Base-by-base conservation (phyloP, 2,797 vertebrate genomes). In the Lagocephalus sceleratus region DNA sequence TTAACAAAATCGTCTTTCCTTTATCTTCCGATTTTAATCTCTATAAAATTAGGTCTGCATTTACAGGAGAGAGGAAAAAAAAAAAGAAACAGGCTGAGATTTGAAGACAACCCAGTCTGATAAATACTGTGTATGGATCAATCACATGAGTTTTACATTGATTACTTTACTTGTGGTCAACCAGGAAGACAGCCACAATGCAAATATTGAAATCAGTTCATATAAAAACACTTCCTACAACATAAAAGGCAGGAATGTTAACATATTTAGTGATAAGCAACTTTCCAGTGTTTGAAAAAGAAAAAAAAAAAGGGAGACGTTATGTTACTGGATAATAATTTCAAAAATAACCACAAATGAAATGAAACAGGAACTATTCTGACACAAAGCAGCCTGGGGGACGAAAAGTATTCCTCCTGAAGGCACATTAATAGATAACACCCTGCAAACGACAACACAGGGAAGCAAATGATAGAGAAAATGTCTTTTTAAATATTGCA, bases 401-500 rank as follows among this genome's bases (percentile, higher is more conserved):
- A 48, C 56, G 19, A 44, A 59, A 60, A 25, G 70, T 76, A 77
- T 85, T 85, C 86, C 59, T 60, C 80, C 58, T 75, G 83, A 91
- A 92, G 90, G 90, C 90, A 92, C 88, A 79, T 84, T 73, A 68
- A 83, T 80, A 71, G 70, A 66, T 74, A 71, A 78, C 62, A 64
- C 54, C 42, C 57, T 47, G 48, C 63, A 76, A 77, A 76, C 60
- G 60, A 52, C n/a, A 63, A 60, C 54, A 50, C 8, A 35, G 51
- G n/a, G 50, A 46, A 66, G 56, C 41, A 66, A 39, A 26, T 66
- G 48, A 70, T 35, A 38, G 25, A 68, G 32, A 79, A 78, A 68
- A 68, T 66, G 51, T 61, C 39, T 57, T 69, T 43, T 68, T 54
- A 59, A 67, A 86, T 83, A 83, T 82, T 85, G 81, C 78, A 86